Evolutionary conservation across 2,113 vertebrate species (phyloP), one percentile per base, ranked within the genome.

Genomic region (Chamaetylas fuelleborni): DNA sequence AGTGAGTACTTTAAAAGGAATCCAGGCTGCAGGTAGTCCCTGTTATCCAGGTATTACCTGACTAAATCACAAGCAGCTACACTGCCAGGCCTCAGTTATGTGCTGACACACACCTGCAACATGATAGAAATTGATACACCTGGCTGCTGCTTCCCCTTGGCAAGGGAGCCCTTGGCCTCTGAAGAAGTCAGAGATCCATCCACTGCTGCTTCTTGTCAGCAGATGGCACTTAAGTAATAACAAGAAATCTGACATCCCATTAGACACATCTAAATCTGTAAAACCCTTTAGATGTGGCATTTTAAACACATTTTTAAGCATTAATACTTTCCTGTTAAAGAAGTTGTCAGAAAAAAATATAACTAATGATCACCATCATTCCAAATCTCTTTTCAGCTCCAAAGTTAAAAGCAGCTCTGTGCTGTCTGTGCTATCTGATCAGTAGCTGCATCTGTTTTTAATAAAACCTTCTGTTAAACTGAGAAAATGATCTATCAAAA

Each of bases 151-250:
- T 69, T 10, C 56, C 47, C n/a, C 23, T 24, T 22, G 50, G 69
- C 73, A 40, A 45, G 24, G 67, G 23, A 91, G 31, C 38, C 5
- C 31, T 45, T 17, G 9, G 0, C 10, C 24, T 10, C 56, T 26
- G 16, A 31, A 69, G 6, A 15, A 65, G 29, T 11, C 47, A 36
- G 60, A 60, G 74, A 58, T 33, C 69, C 47, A 16, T 6, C 77
- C 54, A 18, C 5, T 57, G 67, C 20, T 74, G 28, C 47, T 33
- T 54, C 56, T 70, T 31, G 84, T 40, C 96, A 96, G 96, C 93
- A 97, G 97, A 60, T 93, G 96, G 96, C 97, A 97, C 94, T 89
- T 95, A 8, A 40, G 86, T 7, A 78, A 91, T 81, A 64, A 82
- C 17, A 34, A 72, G 66, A 61, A 65, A 69, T 25, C 43, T 34